A percentile compares a stretch with the other conserved stretches of the same genome.
phyloP scores from a whole-genome alignment of 2,113 vertebrate genomes.

The Gavia stellata region DNA sequence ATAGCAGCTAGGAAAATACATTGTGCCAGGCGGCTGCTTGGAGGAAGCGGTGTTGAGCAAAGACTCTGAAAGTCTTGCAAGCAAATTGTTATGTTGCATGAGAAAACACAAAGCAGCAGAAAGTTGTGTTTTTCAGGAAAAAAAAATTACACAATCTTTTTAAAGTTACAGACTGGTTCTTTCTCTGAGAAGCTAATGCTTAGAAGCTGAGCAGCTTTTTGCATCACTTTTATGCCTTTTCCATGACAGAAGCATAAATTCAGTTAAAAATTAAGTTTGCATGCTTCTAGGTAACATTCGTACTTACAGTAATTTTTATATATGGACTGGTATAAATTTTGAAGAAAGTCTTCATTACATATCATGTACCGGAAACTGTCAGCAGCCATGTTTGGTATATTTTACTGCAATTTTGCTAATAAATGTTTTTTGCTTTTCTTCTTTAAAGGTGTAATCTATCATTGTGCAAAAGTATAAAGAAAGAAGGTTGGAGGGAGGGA shows the following conservation, averaged over 20 bases:
- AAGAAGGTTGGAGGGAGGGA: not conserved
- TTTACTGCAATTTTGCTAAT: not conserved
- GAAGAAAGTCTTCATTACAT: not conserved
- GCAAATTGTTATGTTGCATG: not conserved
- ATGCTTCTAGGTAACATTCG: not conserved
- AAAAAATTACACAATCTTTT: not conserved
- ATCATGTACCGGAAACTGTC: not conserved
- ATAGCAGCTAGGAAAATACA: not conserved
- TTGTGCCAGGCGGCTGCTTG: not conserved
- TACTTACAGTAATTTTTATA: not conserved
- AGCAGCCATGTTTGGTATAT: not conserved
- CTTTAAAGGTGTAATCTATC: not conserved
- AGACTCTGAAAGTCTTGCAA: not conserved
- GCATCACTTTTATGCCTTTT: not conserved
- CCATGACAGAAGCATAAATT: not conserved
- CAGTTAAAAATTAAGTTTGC: conserved; percentile 3
- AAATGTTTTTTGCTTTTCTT: not conserved
- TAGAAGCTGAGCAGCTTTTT: not conserved
- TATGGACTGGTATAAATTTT: not conserved
- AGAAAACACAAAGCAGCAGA: not conserved
- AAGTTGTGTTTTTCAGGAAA: conserved; percentile 51
- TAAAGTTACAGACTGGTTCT: not conserved
- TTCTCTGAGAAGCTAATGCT: not conserved
- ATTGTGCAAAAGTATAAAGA: not conserved
- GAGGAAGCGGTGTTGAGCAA: not conserved